Conservation (phyloP, 2,797 vertebrate species). For the Anguilla anguilla region DNA sequence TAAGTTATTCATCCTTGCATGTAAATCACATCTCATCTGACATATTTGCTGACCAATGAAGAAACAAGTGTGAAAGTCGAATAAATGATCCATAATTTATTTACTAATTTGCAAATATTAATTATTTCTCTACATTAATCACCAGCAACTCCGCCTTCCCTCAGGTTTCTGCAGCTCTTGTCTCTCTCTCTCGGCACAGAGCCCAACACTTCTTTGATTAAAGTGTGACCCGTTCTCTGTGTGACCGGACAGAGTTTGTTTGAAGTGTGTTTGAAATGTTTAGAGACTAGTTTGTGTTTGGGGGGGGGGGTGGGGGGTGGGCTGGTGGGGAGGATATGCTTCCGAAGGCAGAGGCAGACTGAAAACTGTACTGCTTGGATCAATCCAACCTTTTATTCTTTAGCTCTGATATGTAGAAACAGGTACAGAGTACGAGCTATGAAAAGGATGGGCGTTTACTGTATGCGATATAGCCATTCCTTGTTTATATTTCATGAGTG, state of each 20-base stretch:
- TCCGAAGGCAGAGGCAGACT: conserved; percentile 21
- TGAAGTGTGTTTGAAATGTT: conserved; percentile 35
- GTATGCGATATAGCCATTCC: background rate
- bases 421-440: background rate
- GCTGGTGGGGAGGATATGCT: background rate
- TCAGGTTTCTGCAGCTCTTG: background rate
- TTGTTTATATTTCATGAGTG: background rate
- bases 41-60: conserved; percentile 48
- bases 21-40: conserved; percentile 54
- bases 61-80: conserved; percentile 51
- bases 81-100: conserved; percentile 49
- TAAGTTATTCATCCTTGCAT: conserved; percentile 28
- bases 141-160: conserved; percentile 23
- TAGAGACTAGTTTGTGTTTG: conserved; percentile 41
- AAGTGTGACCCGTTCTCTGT: conserved; percentile 20
- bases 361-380: background rate
- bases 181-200: conserved; percentile 7
- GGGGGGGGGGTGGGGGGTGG: conserved; percentile 50
- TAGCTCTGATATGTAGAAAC: background rate
- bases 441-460: background rate
- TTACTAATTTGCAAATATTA: conserved; percentile 35
- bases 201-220: conserved; percentile 33
- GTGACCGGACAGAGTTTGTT: conserved; percentile 34
- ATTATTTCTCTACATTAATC: conserved; percentile 46
- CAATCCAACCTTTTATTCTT: background rate